A percentile compares a stretch with the other conserved stretches of the same genome.
These are phyloP conservation scores for Nothura maculosa DNA, from an alignment of 2,797 vertebrate species.

Conservation along the genomic window DNA sequence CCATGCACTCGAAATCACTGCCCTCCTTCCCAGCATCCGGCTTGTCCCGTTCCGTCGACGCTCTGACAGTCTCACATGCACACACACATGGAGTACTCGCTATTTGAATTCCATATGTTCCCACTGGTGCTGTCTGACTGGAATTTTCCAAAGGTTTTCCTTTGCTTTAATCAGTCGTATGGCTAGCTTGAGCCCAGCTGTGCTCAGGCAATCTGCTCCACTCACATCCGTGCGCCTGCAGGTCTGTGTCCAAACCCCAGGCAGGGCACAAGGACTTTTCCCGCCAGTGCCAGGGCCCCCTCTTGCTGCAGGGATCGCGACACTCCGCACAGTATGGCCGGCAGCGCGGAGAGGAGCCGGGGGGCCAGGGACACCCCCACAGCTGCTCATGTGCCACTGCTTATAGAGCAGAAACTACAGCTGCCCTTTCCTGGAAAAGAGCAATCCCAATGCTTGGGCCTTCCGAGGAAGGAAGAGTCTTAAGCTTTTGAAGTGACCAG, in stretches of 20 bases:
- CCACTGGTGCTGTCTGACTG: slow-evolving; percentile 48
- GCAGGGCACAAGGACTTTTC: neutral
- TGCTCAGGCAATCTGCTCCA: slow-evolving; percentile 34
- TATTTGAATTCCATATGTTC: slow-evolving; percentile 53
- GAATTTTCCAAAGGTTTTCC: slow-evolving; percentile 66
- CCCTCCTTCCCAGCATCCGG: neutral
- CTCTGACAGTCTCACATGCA: neutral
- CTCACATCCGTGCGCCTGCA: slow-evolving; percentile 15
- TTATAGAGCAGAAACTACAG: neutral
- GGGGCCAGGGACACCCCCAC: neutral
- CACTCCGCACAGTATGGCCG: neutral
- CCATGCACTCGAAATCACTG: neutral
- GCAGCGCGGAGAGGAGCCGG: neutral
- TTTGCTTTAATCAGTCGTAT: slow-evolving; percentile 54
- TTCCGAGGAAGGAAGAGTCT: neutral
- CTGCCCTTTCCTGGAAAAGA: neutral
- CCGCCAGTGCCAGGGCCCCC: neutral
- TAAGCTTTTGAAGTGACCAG: neutral
- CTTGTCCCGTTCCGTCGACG: neutral
- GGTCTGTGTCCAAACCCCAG: neutral
- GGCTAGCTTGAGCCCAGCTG: slow-evolving; percentile 58
- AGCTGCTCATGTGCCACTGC: neutral
- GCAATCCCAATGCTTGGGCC: neutral
- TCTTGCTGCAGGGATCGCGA: neutral
- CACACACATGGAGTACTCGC: neutral